These are phyloP conservation scores for Elysia crispata DNA, from an alignment of 2,888 invertebrate species.

Conservation along the genomic window DNA sequence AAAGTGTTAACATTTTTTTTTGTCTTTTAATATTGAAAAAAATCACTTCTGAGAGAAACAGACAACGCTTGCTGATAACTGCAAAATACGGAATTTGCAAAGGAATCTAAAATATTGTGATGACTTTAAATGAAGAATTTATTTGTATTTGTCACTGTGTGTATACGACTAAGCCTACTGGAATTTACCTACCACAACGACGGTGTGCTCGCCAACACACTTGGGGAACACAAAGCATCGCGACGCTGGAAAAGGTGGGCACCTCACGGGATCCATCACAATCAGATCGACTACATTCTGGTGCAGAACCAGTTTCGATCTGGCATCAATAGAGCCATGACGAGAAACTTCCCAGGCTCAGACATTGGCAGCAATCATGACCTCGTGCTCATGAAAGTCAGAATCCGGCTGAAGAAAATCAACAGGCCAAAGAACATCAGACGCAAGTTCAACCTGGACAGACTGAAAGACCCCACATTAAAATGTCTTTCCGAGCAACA, in stretches of 20 bases:
- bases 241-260: constrained; percentile 24
- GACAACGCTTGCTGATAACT: too few species aligned
- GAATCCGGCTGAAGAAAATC: constrained; percentile 26
- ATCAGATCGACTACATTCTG: constrained; percentile 41
- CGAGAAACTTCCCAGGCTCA: constrained; percentile 39
- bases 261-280: constrained; percentile 22
- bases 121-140: too few species aligned
- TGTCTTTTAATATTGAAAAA: too few species aligned
- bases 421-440: background rate
- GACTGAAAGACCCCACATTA: constrained; percentile 19
- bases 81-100: too few species aligned
- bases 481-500: background rate
- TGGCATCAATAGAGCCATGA: constrained; percentile 26
- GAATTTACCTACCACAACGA: constrained; percentile 30
- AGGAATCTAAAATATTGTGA: too few species aligned
- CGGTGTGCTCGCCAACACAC: constrained; percentile 25
- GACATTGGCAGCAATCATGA: constrained; percentile 40
- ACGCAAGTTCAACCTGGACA: constrained; percentile 25
- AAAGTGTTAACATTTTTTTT: too few species aligned
- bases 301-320: constrained; percentile 23
- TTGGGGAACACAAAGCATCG: constrained; percentile 28
- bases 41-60: too few species aligned
- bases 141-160: too few species aligned
- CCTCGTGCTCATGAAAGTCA: constrained; percentile 30
- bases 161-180: constrained; percentile 23